These are phyloP conservation scores for Bombus vancouverensis DNA, from an alignment of 1,140 invertebrate species.

Conservation along the genomic window DNA sequence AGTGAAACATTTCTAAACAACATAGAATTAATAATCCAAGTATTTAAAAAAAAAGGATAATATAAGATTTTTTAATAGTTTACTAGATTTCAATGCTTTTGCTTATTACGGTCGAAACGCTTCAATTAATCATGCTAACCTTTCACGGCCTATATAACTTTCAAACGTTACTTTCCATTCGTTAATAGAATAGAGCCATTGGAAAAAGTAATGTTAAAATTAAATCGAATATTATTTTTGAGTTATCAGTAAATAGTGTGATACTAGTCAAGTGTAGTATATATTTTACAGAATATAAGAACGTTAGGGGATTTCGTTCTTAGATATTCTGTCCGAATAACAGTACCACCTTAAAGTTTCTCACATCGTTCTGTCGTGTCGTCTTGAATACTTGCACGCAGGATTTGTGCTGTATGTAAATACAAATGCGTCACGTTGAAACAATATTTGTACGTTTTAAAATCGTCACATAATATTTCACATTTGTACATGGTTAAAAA, in stretches of 20 bases:
- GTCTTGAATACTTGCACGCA: not conserved
- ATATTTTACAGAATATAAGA: not conserved
- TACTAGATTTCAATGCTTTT: slow-evolving; percentile 35
- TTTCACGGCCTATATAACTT: slow-evolving; percentile 8
- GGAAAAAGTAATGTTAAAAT: not conserved
- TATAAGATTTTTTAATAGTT: not conserved
- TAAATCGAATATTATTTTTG: not conserved
- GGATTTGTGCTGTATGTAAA: not conserved
- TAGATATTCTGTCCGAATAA: not conserved
- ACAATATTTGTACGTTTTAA: not conserved
- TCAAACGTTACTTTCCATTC: slow-evolving; percentile 21
- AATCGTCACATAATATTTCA: not conserved
- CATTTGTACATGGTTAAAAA: too few species aligned
- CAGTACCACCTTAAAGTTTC: slow-evolving; percentile 4
- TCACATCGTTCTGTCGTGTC: not conserved
- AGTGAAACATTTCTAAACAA: not conserved
- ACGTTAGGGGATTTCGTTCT: not conserved
- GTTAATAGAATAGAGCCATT: not conserved
- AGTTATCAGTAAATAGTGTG: not conserved
- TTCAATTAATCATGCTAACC: not conserved
- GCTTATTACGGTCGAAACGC: not conserved
- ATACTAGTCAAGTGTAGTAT: not conserved
- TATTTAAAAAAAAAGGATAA: not conserved
- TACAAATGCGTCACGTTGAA: not conserved
- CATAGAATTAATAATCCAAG: too few species aligned